Base-by-base conservation (phyloP, 2,888 invertebrate genomes). In the Caenorhabditis sp. region DNA sequence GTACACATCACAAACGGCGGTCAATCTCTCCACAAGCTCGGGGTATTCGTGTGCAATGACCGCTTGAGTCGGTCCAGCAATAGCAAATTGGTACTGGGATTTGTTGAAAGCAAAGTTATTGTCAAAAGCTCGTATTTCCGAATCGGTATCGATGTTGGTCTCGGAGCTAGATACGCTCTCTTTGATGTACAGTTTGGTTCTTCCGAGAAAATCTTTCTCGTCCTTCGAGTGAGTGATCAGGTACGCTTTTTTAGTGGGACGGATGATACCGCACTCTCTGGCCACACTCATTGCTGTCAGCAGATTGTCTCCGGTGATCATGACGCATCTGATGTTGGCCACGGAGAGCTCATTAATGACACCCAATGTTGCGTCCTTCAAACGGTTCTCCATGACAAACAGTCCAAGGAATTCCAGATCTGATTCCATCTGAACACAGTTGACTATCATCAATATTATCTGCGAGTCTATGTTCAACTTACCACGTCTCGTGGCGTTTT, bases 251-350 rank as follows among this genome's bases (percentile, higher is more conserved):
- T 86, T 86, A 35, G 79, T 73, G 3, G 87, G 80, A 13, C 86
- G 63, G 24, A 88, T 83, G 32, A 88, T 88, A 62, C 92, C 93
- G 89, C 95, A 95, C 81, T 95, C 94, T 78, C 94, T 92, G 0
- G 95, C 95, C 37, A 96, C 95, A 82, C 95, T 94, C 88, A 95
- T 92, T 0, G 95, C 96, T 1, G 96, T 96, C 91, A 95, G 93
- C 88, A 95, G 93, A 90, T 96, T 95, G 90, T 96, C 96, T 75
- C 91, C 97, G 35, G 98, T 99, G 6, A 98, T 95, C 98, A 99
- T 99, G 6, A 89, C 81, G n/a, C 86, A 83, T n/a, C 90, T 88
- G 32, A 99, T 94, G 84, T 93, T 92, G 0, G 99, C 98, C 9
- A 72, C 59, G 27, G 82, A 85, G 13, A 89, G 77, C 63, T 89